These are phyloP conservation scores for Gymnorhina tibicen DNA, from an alignment of 2,113 vertebrate genomes.

Conservation along the genomic window DNA sequence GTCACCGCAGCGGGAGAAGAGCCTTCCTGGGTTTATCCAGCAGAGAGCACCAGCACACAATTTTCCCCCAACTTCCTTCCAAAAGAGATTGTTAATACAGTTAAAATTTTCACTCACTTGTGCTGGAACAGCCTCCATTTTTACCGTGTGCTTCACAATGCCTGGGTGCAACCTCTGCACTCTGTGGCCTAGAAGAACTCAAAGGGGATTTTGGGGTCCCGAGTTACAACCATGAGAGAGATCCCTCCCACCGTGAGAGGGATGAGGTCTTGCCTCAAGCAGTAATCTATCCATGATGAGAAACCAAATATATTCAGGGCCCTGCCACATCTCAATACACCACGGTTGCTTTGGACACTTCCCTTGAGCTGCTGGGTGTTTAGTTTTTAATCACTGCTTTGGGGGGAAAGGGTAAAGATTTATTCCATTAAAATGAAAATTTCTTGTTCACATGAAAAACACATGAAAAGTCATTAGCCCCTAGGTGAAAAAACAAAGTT, in stretches of 20 bases:
- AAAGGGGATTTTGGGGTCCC: background rate
- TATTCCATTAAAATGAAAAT: conserved; percentile 16
- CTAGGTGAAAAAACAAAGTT: background rate
- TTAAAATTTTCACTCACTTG: background rate
- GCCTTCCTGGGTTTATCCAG: background rate
- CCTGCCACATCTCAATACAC: background rate
- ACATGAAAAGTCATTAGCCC: background rate
- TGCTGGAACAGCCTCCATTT: background rate
- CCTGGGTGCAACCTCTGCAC: background rate
- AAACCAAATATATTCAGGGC: background rate
- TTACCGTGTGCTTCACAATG: background rate
- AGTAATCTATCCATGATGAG: background rate
- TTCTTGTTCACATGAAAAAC: too few species aligned
- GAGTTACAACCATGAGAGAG: background rate
- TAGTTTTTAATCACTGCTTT: background rate
- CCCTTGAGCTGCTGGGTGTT: background rate
- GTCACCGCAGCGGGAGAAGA: background rate
- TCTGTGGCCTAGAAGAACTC: background rate
- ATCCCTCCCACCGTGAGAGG: background rate
- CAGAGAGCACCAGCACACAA: conserved; percentile 43
- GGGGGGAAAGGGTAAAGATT: background rate
- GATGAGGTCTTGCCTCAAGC: background rate
- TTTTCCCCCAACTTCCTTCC: background rate
- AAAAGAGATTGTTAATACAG: background rate
- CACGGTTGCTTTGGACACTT: background rate